Percentiles rank a stretch among this genome's conserved stretches.
Evolutionary conservation across 1,140 invertebrate genomes (phyloP).

Genomic region (Sesamia nonagrioides): DNA sequence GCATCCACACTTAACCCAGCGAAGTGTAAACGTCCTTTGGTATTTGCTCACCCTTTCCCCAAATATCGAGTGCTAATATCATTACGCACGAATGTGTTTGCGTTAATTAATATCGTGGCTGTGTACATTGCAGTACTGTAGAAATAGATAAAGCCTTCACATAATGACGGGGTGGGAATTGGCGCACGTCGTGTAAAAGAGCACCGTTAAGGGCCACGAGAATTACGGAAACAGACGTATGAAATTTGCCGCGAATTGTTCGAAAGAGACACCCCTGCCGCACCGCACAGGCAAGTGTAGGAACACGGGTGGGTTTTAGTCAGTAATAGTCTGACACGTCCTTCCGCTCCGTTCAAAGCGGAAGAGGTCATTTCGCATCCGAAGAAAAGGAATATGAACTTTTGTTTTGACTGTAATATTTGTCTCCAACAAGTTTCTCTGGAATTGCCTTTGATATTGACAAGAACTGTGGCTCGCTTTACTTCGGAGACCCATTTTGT

Average conservation of each 20-base stretch:
- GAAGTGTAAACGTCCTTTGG: not conserved
- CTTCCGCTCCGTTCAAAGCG: no score
- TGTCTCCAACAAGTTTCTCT: not conserved
- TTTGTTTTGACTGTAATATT: constrained; percentile 5
- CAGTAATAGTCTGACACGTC: no score
- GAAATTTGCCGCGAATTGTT: no score
- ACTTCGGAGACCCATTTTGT: not conserved
- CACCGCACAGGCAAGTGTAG: no score
- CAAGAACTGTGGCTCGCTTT: not conserved
- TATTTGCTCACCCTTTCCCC: not conserved
- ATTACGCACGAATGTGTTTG: constrained; percentile 38
- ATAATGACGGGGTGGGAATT: constrained; percentile 44
- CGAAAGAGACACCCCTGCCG: no score
- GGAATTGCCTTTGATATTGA: not conserved
- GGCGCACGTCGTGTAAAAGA: constrained; percentile 20
- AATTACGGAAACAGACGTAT: no score
- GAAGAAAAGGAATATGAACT: not conserved
- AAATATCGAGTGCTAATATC: constrained; percentile 41
- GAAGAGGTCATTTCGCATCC: no score
- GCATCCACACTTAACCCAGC: not conserved
- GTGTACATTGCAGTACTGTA: constrained; percentile 40
- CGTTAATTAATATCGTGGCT: constrained; percentile 44
- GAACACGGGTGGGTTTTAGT: no score
- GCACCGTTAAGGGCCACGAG: not conserved
- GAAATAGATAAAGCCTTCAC: constrained; percentile 44